Conservation (phyloP, 2,113 vertebrate species). For the Electrona antarctica region DNA sequence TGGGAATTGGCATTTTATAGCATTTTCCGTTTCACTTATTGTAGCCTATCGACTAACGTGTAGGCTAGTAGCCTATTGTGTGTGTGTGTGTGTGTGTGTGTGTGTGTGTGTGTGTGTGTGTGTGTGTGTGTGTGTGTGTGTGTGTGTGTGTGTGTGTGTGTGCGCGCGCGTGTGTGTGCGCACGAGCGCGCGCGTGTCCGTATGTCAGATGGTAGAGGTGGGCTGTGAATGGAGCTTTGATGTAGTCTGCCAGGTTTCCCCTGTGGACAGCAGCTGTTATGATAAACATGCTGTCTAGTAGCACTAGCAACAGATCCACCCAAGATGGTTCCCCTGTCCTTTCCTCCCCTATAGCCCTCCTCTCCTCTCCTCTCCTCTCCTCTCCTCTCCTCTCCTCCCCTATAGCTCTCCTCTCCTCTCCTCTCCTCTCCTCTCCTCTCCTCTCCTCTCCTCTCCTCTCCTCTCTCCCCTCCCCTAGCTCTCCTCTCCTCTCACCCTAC, state of each 20-base stretch:
- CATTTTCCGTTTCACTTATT: slow-evolving; percentile 26
- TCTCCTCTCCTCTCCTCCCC: slow-evolving; percentile 24
- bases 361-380: slow-evolving; percentile 11
- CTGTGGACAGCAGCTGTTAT: slow-evolving; percentile 78
- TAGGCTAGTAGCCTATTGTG: background rate
- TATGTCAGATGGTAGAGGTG: slow-evolving; percentile 70
- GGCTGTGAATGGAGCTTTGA: slow-evolving; percentile 71
- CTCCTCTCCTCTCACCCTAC: background rate
- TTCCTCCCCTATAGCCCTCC: slow-evolving; percentile 35
- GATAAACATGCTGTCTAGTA: slow-evolving; percentile 77
- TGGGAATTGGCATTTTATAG: slow-evolving; percentile 48
- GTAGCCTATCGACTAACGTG: slow-evolving; percentile 27
- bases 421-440: slow-evolving; percentile 45
- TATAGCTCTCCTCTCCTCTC: slow-evolving; percentile 31
- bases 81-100: slow-evolving; percentile 3
- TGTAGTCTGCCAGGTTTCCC: slow-evolving; percentile 75
- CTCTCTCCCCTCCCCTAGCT: slow-evolving; percentile 36
- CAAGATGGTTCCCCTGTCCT: slow-evolving; percentile 64
- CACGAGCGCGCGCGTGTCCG: slow-evolving; percentile 5
- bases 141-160: slow-evolving; percentile 21
- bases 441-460: slow-evolving; percentile 31
- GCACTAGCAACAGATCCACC: slow-evolving; percentile 76
- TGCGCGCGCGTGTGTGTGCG: slow-evolving; percentile 20
- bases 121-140: background rate
- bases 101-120: slow-evolving; percentile 14